phyloP scores from a whole-genome alignment of 2,888 invertebrate species.

The Sicus ferrugineus region DNA sequence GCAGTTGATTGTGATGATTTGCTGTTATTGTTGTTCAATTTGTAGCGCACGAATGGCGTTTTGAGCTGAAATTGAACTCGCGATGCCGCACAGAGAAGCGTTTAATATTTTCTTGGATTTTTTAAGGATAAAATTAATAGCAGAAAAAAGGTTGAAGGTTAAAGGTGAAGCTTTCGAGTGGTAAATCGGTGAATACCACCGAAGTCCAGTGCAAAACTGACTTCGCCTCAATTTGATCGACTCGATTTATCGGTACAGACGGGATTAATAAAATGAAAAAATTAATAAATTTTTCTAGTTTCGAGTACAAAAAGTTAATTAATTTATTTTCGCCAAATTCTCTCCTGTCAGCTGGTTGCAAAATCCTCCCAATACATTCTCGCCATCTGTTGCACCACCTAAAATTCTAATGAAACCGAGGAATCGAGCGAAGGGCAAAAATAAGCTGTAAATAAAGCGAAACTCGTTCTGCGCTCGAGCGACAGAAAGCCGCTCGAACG shows the following conservation, averaged over 20 bases:
- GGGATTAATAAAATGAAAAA: too few species aligned
- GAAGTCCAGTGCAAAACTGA: neutral
- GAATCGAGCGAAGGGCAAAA: neutral
- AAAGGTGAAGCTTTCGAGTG: neutral
- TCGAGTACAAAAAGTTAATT: too few species aligned
- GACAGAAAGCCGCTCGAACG: slow-evolving; percentile 12
- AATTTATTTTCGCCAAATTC: too few species aligned
- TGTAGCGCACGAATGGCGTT: slow-evolving; percentile 52
- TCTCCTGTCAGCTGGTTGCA: too few species aligned
- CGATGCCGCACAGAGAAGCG: neutral
- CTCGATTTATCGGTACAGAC: neutral
- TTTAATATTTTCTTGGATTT: neutral
- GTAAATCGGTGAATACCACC: neutral
- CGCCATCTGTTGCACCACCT: neutral
- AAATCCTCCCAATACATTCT: too few species aligned
- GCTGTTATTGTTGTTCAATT: slow-evolving; percentile 59
- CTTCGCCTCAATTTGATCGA: neutral
- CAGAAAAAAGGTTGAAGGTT: neutral
- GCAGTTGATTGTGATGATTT: slow-evolving; percentile 54
- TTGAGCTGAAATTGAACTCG: slow-evolving; percentile 32
- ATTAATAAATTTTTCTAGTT: too few species aligned
- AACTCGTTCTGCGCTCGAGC: slow-evolving; percentile 18
- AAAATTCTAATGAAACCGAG: slow-evolving; percentile 3
- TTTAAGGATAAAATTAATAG: neutral
- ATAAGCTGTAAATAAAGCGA: slow-evolving; percentile 2